These are phyloP conservation scores for Mastomys coucha DNA, from an alignment of 2,113 vertebrate genomes.

Conservation along the genomic window DNA sequence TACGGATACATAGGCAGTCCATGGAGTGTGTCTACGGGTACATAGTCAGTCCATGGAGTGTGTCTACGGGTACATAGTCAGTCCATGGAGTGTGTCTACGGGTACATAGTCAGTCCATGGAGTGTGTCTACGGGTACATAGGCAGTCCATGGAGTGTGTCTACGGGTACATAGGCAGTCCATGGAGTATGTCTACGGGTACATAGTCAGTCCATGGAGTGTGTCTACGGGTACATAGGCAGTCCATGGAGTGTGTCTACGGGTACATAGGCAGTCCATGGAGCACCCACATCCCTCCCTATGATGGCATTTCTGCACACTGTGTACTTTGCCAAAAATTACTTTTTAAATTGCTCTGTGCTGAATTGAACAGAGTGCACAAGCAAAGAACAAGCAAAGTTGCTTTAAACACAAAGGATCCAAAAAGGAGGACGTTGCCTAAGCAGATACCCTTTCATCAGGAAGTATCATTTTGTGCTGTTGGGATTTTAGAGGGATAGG, in stretches of 20 bases:
- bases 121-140: background rate
- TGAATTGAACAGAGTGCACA: conserved; percentile 44
- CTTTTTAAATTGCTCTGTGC: conserved; percentile 67
- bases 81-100: conserved; percentile 21
- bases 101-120: background rate
- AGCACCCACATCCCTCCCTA: conserved; percentile 55
- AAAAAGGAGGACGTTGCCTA: background rate
- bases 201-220: background rate
- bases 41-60: background rate
- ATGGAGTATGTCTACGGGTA: conserved; percentile 42
- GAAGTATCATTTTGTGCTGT: conserved; percentile 37
- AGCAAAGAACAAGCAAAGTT: conserved; percentile 41
- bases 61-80: background rate
- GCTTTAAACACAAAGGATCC: conserved; percentile 50
- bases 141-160: conserved; percentile 28
- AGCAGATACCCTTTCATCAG: background rate
- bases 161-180: background rate
- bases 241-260: conserved; percentile 21
- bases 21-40: conserved; percentile 42
- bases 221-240: background rate
- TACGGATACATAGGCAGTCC: background rate
- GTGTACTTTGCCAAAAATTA: conserved; percentile 55
- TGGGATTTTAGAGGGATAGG: background rate
- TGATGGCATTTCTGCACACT: conserved; percentile 65
- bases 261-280: background rate